A percentile compares a stretch with the other conserved stretches of the same genome.
These are phyloP conservation scores for Unio delphinus DNA, from an alignment of 2,888 invertebrate species.

Conservation along the genomic window DNA sequence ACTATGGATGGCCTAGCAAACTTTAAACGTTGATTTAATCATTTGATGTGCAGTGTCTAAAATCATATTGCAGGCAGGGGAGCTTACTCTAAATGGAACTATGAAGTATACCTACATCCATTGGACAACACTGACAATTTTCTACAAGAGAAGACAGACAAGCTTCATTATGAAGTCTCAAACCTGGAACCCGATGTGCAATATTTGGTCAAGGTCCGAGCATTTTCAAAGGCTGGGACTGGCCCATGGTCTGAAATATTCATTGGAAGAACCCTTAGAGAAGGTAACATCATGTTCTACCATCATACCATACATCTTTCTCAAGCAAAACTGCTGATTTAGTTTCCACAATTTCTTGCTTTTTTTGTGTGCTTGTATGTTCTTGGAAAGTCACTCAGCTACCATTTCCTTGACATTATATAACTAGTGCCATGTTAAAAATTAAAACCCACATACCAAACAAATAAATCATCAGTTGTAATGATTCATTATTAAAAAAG, in stretches of 20 bases:
- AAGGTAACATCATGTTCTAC: conserved; percentile 40
- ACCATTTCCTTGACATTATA: too few species aligned
- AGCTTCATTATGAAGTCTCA: conserved; percentile 34
- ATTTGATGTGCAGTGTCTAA: not conserved
- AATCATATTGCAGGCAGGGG: conserved; percentile 73
- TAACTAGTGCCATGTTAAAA: too few species aligned
- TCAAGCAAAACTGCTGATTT: too few species aligned
- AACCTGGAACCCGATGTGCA: conserved; percentile 79
- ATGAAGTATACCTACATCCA: conserved; percentile 77
- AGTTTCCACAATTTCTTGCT: too few species aligned
- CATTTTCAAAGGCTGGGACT: conserved; percentile 81
- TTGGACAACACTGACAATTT: conserved; percentile 18
- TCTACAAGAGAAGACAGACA: conserved; percentile 21
- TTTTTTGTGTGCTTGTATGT: too few species aligned
- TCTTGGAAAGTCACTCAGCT: too few species aligned
- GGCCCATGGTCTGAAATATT: conserved; percentile 87
- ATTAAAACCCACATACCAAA: too few species aligned
- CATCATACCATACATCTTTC: too few species aligned
- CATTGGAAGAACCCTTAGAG: conserved; percentile 77
- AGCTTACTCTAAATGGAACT: conserved; percentile 84
- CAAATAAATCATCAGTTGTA: too few species aligned
- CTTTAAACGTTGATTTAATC: not conserved
- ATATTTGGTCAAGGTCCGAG: conserved; percentile 85
- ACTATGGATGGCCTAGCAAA: too few species aligned
- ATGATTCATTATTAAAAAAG: too few species aligned